Conservation (phyloP, 1,140 invertebrate species). For the Cydia fagiglandana region DNA sequence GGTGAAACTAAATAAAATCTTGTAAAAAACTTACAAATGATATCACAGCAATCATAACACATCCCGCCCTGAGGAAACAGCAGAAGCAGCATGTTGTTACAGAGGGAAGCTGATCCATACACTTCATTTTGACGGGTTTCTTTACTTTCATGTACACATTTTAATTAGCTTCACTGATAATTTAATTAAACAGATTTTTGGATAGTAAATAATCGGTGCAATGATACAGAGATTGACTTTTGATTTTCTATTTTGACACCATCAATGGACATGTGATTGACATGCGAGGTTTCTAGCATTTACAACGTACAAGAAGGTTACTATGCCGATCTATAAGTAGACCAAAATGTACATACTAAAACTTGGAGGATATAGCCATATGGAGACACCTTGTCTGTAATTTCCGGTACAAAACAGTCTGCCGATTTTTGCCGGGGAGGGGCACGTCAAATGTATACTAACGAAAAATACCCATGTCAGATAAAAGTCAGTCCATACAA, state of each 20-base stretch:
- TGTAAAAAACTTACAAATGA: slow-evolving; percentile 71
- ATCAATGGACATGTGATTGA: background rate
- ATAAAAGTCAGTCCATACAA: no score
- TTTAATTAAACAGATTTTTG: background rate
- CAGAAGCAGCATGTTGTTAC: slow-evolving; percentile 69
- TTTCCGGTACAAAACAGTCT: no score
- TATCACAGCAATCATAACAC: slow-evolving; percentile 60
- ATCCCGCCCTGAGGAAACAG: slow-evolving; percentile 62
- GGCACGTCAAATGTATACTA: no score
- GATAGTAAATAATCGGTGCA: background rate
- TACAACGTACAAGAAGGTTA: no score
- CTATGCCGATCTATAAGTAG: no score
- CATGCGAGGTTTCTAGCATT: background rate
- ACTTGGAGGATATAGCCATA: no score
- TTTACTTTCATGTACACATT: background rate
- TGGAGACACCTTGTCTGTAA: no score
- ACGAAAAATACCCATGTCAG: no score
- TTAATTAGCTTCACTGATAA: background rate
- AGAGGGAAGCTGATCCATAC: slow-evolving; percentile 58
- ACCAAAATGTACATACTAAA: no score
- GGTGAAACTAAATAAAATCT: no score
- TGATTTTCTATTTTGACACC: background rate
- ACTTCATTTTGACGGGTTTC: slow-evolving; percentile 44
- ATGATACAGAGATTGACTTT: slow-evolving; percentile 3
- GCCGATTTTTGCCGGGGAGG: no score